phyloP scores from a whole-genome alignment of 2,113 vertebrate genomes.

The Tretioscincus oriximinensis region DNA sequence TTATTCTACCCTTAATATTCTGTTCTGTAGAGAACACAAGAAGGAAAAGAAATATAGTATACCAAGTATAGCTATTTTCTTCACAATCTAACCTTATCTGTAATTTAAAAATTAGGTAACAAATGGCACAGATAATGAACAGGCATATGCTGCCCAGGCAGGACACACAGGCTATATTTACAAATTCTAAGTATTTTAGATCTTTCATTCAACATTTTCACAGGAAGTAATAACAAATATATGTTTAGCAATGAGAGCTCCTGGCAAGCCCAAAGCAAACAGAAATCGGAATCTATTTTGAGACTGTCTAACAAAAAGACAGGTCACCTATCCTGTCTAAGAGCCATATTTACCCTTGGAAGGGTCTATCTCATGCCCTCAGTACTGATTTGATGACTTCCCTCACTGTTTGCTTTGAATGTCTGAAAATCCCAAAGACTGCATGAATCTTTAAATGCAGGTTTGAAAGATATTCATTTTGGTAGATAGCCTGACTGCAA shows the following conservation, averaged over 20 bases:
- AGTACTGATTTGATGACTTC: too few relatives aligned
- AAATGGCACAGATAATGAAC: neutral
- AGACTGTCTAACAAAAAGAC: too few relatives aligned
- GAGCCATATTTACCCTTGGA: too few relatives aligned
- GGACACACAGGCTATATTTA: neutral
- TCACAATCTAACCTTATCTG: neutral
- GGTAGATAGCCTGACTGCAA: too few relatives aligned
- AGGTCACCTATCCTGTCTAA: too few relatives aligned
- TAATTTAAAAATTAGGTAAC: neutral
- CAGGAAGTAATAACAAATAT: neutral
- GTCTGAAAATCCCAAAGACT: too few relatives aligned
- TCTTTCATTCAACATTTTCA: constrained; percentile 21
- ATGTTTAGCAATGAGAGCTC: constrained; percentile 30
- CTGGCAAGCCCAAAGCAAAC: constrained; percentile 22
- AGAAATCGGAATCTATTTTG: constrained; percentile 23
- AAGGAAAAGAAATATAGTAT: neutral
- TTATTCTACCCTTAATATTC: neutral
- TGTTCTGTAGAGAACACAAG: neutral
- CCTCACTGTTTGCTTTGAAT: too few relatives aligned
- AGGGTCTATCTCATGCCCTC: too few relatives aligned
- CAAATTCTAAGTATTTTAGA: neutral
- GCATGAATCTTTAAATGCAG: too few relatives aligned
- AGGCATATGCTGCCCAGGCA: neutral
- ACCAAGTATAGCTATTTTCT: neutral
- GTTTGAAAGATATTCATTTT: too few relatives aligned